Evolutionary conservation across 2,888 invertebrate species (phyloP).

Genomic region (Lepetodrilus schrolli): DNA sequence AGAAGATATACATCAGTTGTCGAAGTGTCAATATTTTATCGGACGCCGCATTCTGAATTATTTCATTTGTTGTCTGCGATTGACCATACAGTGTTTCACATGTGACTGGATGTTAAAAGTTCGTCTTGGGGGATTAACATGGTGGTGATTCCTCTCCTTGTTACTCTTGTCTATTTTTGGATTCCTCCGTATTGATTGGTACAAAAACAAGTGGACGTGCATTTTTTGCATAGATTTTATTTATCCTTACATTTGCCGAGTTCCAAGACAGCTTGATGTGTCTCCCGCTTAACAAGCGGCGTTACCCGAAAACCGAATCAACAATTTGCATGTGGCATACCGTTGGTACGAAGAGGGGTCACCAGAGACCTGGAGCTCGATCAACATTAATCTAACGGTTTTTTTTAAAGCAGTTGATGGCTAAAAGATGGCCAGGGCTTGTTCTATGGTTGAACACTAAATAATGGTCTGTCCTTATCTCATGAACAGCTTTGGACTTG

Average conservation of each 20-base stretch:
- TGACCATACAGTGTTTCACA: background rate
- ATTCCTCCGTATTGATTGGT: background rate
- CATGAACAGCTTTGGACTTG: background rate
- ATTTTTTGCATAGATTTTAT: background rate
- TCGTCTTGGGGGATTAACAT: background rate
- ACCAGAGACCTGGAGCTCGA: background rate
- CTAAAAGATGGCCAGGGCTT: background rate
- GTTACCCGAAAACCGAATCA: constrained; percentile 2
- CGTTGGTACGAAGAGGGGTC: background rate
- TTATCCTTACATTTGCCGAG: constrained; percentile 8
- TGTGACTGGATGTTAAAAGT: constrained; percentile 11
- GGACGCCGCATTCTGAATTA: too few species aligned
- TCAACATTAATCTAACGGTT: background rate
- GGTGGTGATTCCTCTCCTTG: background rate
- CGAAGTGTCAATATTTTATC: too few species aligned
- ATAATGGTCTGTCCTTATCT: background rate
- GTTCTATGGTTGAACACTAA: background rate
- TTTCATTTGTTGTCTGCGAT: background rate
- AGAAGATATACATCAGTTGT: too few species aligned
- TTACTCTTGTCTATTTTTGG: background rate
- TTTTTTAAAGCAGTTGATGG: background rate
- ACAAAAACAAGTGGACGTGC: background rate
- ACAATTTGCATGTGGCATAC: constrained; percentile 13
- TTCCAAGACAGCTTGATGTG: background rate
- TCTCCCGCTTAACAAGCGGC: background rate